Evolutionary conservation across 92 coral and sea anemone species (phyloP), one percentile per base, ranked within the genome.

Genomic region (Nematostella vectensis): DNA sequence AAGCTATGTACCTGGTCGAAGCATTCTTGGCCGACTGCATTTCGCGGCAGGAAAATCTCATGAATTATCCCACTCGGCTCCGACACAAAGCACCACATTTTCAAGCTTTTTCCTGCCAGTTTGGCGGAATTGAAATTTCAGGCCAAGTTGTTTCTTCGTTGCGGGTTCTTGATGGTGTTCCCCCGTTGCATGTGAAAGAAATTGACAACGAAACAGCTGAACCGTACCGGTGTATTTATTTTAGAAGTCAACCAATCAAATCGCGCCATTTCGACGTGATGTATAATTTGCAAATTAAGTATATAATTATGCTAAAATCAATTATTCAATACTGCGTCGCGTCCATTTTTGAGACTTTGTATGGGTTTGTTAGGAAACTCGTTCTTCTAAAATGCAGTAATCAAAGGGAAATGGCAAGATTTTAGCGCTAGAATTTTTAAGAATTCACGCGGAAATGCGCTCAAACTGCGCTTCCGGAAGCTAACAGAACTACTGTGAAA

Each of bases 61-160:
- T 91, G 98, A 53, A 91, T 91, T 18, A 91, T 86, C 19, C 98
- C 98, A 63, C 84, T 87, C 13, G 98, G 98, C 59, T 91, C 98
- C 33, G 89, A 76, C 48, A 91, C 64, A 29, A 91, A 78, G 66
- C 98, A 91, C 98, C 98, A 91, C 88, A 91, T 78, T 33, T 33
- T 33, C 6, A 33, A 33, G 8, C 15, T 6, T 56, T 59, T 53
- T 44, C 49, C 44, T 4, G 36, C 59, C n/a, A n/a, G n/a, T n/a
- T n/a, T n/a, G n/a, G n/a, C n/a, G n/a, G n/a, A n/a, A n/a, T n/a
- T n/a, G n/a, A n/a, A n/a, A n/a, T n/a, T n/a, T n/a, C n/a, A n/a
- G n/a, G n/a, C n/a, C n/a, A n/a, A n/a, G n/a, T n/a, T n/a, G n/a
- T n/a, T n/a, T n/a, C n/a, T n/a, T n/a, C n/a, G n/a, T n/a, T n/a